Evolutionary conservation across 2,888 invertebrate species (phyloP).

Genomic region (Lapara coniferarum): DNA sequence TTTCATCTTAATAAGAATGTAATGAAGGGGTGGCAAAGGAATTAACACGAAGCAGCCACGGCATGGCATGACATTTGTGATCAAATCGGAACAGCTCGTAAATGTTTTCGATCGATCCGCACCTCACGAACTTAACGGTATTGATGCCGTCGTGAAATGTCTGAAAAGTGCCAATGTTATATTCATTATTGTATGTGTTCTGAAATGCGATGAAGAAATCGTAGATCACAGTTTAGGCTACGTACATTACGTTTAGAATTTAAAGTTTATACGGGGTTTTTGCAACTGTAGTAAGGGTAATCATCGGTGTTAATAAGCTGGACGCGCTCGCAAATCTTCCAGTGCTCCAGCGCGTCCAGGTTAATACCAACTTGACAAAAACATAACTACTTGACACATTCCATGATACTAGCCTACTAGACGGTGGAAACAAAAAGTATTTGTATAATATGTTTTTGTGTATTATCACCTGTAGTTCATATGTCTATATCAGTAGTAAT

Average conservation of each 20-base stretch:
- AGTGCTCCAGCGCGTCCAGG: too few relatives aligned
- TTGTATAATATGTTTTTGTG: neutral
- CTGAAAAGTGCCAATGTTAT: conserved; percentile 44
- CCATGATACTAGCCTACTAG: too few relatives aligned
- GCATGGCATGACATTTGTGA: conserved; percentile 70
- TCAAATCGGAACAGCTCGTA: conserved; percentile 47
- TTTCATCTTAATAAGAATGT: too few relatives aligned
- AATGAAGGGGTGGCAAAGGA: too few relatives aligned
- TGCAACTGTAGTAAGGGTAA: too few relatives aligned
- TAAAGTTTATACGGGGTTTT: too few relatives aligned
- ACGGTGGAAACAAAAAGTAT: too few relatives aligned
- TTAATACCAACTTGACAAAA: too few relatives aligned
- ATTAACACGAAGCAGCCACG: conserved; percentile 44
- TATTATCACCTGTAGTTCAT: neutral
- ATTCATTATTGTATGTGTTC: conserved; percentile 31
- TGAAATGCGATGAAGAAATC: conserved; percentile 19
- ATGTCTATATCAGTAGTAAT: neutral
- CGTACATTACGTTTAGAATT: neutral
- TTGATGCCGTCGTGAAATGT: conserved; percentile 55
- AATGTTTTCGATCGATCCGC: conserved; percentile 43
- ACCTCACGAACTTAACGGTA: conserved; percentile 49
- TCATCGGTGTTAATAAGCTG: too few relatives aligned
- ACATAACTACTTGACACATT: too few relatives aligned
- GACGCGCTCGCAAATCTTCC: too few relatives aligned
- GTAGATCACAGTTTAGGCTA: neutral